Conservation (phyloP, 37 sponge, comb jelly and placozoan genomes). For the Theonella swinhoei region DNA sequence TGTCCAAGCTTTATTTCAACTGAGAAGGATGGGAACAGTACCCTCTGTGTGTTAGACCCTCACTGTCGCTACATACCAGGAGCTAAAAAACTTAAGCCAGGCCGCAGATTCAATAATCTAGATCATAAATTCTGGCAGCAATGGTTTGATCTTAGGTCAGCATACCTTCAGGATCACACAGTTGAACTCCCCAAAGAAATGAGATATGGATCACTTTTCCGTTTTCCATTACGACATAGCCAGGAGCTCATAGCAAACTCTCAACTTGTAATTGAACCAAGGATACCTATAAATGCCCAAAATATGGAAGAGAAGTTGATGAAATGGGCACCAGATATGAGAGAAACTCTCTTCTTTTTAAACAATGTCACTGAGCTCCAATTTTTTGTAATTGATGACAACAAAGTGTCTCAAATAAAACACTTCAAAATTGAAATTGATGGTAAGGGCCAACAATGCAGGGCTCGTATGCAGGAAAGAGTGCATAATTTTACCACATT, state of each 20-base stretch:
- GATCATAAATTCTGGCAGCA: slow-evolving; percentile 34
- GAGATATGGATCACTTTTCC: slow-evolving; percentile 31
- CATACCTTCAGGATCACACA: slow-evolving; percentile 9
- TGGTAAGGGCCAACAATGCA: no score
- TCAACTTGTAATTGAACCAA: slow-evolving; percentile 5
- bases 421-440: no score
- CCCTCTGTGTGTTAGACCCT: no score
- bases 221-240: slow-evolving; percentile 37
- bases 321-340: slow-evolving; percentile 52
- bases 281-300: not conserved
- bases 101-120: slow-evolving; percentile 17
- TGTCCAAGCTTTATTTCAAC: slow-evolving; percentile 68
- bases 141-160: slow-evolving; percentile 13
- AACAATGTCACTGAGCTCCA: slow-evolving; percentile 45
- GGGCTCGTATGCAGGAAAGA: no score
- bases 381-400: slow-evolving; percentile 49
- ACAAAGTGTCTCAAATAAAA: no score
- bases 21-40: no score
- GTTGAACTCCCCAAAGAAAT: slow-evolving; percentile 10
- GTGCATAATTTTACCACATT: no score
- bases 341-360: slow-evolving; percentile 54
- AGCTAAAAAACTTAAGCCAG: slow-evolving; percentile 12
- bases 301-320: slow-evolving; percentile 13
- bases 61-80: slow-evolving; percentile 39
- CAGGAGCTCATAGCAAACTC: slow-evolving; percentile 26